Conservation (phyloP, 2,113 vertebrate species). For the Scomber japonicus region DNA sequence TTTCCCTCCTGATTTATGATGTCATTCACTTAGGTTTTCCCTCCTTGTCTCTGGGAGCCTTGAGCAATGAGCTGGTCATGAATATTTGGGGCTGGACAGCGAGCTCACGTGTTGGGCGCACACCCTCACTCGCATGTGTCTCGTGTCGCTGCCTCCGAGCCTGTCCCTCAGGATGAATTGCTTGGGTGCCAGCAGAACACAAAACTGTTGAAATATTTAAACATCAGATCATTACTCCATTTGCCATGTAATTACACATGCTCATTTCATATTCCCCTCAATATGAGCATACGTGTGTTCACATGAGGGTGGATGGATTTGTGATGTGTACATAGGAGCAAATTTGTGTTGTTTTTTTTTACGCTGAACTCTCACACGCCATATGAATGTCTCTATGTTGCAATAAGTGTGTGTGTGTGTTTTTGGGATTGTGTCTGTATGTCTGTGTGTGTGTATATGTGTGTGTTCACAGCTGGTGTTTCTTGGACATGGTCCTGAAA, state of each 20-base stretch:
- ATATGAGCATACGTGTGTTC: conserved; percentile 6
- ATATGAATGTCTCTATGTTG: conserved; percentile 8
- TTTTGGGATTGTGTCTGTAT: not conserved
- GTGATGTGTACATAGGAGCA: not conserved
- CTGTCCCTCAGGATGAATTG: conserved; percentile 64
- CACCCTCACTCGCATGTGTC: conserved; percentile 43
- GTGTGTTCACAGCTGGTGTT: conserved; percentile 61
- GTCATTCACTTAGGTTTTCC: conserved; percentile 21
- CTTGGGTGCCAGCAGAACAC: conserved; percentile 42
- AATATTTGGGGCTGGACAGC: conserved; percentile 61
- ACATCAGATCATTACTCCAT: conserved; percentile 69
- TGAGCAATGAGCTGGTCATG: conserved; percentile 57
- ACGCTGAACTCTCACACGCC: not conserved
- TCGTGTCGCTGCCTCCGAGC: conserved; percentile 56
- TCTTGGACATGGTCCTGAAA: conserved; percentile 44
- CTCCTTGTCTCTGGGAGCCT: conserved; percentile 29
- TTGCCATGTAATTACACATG: conserved; percentile 73
- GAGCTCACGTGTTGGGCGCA: conserved; percentile 70
- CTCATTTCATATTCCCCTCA: conserved; percentile 58
- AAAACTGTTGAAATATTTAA: conserved; percentile 84
- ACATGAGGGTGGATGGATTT: conserved; percentile 20
- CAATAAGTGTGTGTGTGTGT: conserved; percentile 21
- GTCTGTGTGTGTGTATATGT: not conserved
- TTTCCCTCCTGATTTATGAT: conserved; percentile 37
- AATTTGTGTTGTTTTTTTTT: not conserved